phyloP scores from a whole-genome alignment of 2,888 invertebrate species.

The Dendrolimus houi region DNA sequence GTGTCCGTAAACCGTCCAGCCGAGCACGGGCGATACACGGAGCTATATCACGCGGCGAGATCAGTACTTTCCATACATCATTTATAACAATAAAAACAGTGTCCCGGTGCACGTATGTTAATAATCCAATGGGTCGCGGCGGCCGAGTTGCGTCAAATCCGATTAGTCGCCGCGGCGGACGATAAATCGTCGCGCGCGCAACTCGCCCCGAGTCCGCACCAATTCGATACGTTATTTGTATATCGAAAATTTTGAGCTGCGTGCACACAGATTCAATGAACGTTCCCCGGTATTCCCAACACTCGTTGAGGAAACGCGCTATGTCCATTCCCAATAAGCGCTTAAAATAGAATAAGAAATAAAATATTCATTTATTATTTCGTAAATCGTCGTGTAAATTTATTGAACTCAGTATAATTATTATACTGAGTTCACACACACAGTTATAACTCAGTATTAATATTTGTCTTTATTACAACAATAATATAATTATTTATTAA shows the following conservation, averaged over 20 bases:
- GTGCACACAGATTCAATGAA: too few species aligned
- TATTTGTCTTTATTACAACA: too few species aligned
- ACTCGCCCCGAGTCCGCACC: slow-evolving; percentile 18
- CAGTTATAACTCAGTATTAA: too few species aligned
- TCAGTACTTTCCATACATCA: neutral
- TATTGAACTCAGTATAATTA: too few species aligned
- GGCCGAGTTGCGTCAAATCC: slow-evolving; percentile 42
- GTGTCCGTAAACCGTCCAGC: neutral
- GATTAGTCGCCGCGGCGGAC: slow-evolving; percentile 61
- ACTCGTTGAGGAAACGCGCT: too few species aligned
- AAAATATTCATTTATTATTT: too few species aligned
- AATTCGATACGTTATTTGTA: neutral
- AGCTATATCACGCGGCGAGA: neutral
- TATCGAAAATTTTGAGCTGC: neutral
- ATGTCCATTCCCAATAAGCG: too few species aligned
- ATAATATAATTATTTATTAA: too few species aligned
- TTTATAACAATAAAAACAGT: neutral
- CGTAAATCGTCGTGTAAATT: too few species aligned
- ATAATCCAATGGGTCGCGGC: neutral
- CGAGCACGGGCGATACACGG: neutral
- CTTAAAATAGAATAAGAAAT: too few species aligned
- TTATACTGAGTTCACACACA: too few species aligned
- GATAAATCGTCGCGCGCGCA: slow-evolving; percentile 52
- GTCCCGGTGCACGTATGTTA: neutral
- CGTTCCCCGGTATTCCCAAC: too few species aligned